These are phyloP conservation scores for Troilus luridus DNA, from an alignment of 2,888 invertebrate species.

Conservation along the genomic window DNA sequence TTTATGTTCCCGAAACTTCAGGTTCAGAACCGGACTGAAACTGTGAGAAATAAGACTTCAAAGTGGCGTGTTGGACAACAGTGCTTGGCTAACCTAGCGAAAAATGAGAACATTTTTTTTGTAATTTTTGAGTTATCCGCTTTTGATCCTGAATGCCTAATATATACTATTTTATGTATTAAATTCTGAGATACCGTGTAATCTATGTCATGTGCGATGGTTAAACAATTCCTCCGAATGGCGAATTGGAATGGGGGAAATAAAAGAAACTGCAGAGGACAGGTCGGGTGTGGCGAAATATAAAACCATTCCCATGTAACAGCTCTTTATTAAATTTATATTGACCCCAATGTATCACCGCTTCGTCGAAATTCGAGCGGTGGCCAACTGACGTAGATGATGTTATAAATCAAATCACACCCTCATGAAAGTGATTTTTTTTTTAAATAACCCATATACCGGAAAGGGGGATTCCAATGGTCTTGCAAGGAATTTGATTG, in stretches of 20 bases:
- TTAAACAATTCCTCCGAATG: not conserved
- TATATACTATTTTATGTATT: no score
- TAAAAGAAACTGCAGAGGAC: not conserved
- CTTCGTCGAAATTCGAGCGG: constrained; percentile 2
- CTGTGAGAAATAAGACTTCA: no score
- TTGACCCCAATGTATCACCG: not conserved
- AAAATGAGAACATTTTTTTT: no score
- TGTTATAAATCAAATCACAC: constrained; percentile 3
- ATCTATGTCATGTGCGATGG: not conserved
- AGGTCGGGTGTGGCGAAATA: not conserved
- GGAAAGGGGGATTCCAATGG: not conserved
- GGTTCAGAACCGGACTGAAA: no score
- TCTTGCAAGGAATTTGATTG: not conserved
- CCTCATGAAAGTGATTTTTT: not conserved
- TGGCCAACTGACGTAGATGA: not conserved
- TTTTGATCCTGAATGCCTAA: no score
- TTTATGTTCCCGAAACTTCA: no score
- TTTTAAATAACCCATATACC: not conserved
- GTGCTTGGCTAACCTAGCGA: no score
- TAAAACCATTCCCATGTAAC: not conserved
- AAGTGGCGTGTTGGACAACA: no score
- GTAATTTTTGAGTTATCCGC: no score
- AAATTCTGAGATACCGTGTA: no score
- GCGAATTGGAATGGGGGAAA: not conserved
- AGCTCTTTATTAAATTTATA: constrained; percentile 11